Evolutionary conservation across 2,797 vertebrate species (phyloP).

Genomic region (Labeo calbasu): DNA sequence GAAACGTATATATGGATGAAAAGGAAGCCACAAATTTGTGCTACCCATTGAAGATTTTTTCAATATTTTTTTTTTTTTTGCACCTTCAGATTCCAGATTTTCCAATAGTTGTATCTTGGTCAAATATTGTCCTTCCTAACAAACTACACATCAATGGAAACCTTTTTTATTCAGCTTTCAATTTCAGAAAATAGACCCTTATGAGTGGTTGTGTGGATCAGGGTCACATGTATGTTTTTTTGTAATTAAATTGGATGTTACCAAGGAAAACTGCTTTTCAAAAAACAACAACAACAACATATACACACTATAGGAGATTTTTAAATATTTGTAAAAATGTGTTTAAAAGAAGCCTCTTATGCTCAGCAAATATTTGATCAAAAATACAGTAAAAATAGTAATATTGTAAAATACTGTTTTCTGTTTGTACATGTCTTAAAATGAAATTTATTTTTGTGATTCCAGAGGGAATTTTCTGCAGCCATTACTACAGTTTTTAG

Average conservation of each 20-base stretch:
- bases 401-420: not conserved
- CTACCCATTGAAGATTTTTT: not conserved
- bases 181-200: too few species aligned
- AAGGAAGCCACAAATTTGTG: not conserved
- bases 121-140: too few species aligned
- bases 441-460: not conserved
- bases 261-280: not conserved
- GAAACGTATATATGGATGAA: conserved; percentile 9
- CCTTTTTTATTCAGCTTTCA: too few species aligned
- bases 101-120: too few species aligned
- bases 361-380: not conserved
- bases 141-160: too few species aligned
- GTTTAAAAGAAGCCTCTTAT: not conserved
- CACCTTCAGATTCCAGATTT: too few species aligned
- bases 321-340: not conserved
- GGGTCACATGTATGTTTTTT: not conserved
- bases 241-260: not conserved
- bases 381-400: not conserved
- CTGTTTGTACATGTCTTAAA: not conserved
- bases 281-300: not conserved
- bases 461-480: not conserved
- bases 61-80: too few species aligned
- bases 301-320: not conserved
- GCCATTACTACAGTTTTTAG: not conserved
- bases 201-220: too few species aligned